Percentiles rank a stretch among this genome's conserved stretches.
These are phyloP conservation scores for Strix aluco DNA, from an alignment of 2,113 vertebrate genomes.

Conservation along the genomic window DNA sequence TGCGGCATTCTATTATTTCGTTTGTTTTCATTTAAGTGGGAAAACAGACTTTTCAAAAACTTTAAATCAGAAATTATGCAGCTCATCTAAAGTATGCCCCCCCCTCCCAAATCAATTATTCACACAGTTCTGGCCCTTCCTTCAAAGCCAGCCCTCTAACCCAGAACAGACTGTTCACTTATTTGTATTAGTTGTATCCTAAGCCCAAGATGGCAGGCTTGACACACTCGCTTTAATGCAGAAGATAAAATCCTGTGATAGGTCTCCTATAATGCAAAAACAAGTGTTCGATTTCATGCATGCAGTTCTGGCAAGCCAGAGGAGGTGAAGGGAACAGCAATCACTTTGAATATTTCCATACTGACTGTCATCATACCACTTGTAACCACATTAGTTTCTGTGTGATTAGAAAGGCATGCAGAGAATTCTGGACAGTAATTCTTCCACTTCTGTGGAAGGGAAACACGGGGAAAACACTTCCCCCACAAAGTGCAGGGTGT, in stretches of 20 bases:
- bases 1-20: neutral
- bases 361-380: neutral
- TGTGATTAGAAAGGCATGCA: neutral
- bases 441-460: neutral
- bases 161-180: neutral
- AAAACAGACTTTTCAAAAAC: neutral
- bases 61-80: neutral
- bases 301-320: neutral
- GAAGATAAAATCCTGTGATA: neutral
- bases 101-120: neutral
- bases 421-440: neutral
- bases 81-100: neutral
- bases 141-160: neutral
- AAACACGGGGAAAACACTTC: neutral
- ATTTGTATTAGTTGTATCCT: neutral
- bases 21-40: neutral
- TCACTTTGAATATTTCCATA: neutral
- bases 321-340: neutral
- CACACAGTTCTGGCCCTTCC: neutral
- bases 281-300: rapidly evolving
- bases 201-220: neutral
- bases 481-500: neutral
- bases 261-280: neutral
- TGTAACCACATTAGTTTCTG: neutral
- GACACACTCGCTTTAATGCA: neutral